Evolutionary conservation across 2,797 vertebrate species (phyloP).

Genomic region (Poecile montanus): DNA sequence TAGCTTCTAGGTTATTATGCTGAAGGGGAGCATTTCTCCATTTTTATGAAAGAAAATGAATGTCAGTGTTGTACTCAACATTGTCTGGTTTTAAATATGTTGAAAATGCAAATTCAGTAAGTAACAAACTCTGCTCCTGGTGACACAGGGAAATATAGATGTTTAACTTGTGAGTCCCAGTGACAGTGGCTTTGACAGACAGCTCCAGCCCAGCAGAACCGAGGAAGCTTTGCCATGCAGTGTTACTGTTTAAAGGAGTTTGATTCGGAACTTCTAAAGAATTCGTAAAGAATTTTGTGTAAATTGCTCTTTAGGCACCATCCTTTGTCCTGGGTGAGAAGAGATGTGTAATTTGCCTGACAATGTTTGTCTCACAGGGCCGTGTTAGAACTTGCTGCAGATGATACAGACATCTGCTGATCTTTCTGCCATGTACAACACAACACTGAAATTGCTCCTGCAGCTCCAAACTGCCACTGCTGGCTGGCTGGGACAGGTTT

Average conservation of each 20-base stretch:
- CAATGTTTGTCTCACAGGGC: background rate
- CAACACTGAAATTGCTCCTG: background rate
- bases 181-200: conserved; percentile 3
- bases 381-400: background rate
- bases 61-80: conserved; percentile 10
- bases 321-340: background rate
- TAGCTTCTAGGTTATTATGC: conserved; percentile 17
- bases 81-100: conserved; percentile 25
- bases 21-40: conserved; percentile 34
- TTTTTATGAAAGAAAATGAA: conserved; percentile 55
- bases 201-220: conserved; percentile 20
- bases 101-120: conserved; percentile 32
- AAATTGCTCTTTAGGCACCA: background rate
- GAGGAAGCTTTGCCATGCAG: background rate
- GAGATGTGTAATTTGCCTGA: background rate
- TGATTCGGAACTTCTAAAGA: background rate
- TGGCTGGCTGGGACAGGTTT: background rate
- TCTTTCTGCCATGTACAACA: background rate
- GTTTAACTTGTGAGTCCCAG: background rate
- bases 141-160: conserved; percentile 34
- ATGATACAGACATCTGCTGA: background rate
- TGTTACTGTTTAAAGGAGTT: background rate
- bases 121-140: background rate
- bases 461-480: background rate
- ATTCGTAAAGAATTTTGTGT: background rate